Conservation (phyloP, 2,113 vertebrate species). For the Oreocharis arfaki region DNA sequence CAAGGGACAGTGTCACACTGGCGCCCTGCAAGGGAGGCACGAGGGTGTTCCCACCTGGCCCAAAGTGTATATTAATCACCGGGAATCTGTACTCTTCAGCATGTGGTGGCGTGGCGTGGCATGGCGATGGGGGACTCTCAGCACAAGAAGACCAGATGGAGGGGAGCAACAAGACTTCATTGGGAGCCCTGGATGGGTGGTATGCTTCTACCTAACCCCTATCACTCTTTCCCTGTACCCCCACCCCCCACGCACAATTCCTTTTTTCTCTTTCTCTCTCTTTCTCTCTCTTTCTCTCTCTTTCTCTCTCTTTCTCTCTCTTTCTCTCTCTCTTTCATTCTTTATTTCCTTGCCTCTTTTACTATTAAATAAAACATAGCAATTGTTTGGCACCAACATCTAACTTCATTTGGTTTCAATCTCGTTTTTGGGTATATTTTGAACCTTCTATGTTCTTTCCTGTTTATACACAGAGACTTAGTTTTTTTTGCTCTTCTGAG, state of each 20-base stretch:
- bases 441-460: not conserved
- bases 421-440: not conserved
- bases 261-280: too few relatives aligned
- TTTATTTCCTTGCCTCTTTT: not conserved
- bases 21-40: not conserved
- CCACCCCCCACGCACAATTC: not conserved
- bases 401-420: too few relatives aligned
- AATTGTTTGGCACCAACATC: not conserved
- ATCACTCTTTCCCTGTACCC: not conserved
- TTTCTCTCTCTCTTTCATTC: not conserved
- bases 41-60: not conserved
- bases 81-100: accelerated
- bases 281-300: too few relatives aligned
- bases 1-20: not conserved
- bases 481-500: not conserved
- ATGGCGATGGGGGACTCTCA: accelerated
- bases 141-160: not conserved
- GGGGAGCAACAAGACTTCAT: not conserved
- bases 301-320: too few relatives aligned
- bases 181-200: too few relatives aligned
- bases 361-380: not conserved
- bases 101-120: too few relatives aligned
- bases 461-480: not conserved
- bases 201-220: not conserved
- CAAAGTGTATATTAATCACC: accelerated